phyloP scores from a whole-genome alignment of 64 coral and sea anemone genomes.

The Dendronephthya gigantea region DNA sequence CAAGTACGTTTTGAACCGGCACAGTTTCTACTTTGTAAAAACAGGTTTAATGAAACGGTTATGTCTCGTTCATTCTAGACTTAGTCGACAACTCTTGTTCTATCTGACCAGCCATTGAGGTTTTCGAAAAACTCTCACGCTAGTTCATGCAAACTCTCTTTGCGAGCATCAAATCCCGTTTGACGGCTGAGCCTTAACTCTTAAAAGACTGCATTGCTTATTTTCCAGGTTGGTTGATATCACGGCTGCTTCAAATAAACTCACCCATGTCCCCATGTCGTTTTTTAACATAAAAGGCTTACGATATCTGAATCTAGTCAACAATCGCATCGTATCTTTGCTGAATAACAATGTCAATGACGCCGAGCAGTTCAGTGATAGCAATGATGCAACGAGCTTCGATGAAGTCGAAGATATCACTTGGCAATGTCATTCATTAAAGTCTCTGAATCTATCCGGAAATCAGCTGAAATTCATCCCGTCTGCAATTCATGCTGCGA shows the following conservation, averaged over 20 bases:
- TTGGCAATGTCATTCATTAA: slow-evolving; percentile 67
- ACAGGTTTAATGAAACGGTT: too few species aligned
- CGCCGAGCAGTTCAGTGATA: slow-evolving; percentile 20
- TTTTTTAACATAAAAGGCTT: slow-evolving; percentile 31
- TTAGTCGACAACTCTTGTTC: too few species aligned
- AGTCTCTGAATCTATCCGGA: slow-evolving; percentile 45
- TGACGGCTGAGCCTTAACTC: not conserved
- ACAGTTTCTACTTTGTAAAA: too few species aligned
- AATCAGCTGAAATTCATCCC: slow-evolving; percentile 62
- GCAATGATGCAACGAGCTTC: slow-evolving; percentile 11
- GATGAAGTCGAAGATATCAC: slow-evolving; percentile 27
- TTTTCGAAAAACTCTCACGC: too few species aligned
- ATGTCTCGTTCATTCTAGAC: too few species aligned
- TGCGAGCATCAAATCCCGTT: too few species aligned
- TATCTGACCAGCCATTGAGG: too few species aligned
- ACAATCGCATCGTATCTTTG: slow-evolving; percentile 32
- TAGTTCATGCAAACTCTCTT: too few species aligned
- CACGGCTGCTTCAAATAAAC: slow-evolving; percentile 36
- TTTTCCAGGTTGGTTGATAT: slow-evolving; percentile 57
- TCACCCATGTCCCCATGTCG: slow-evolving; percentile 23
- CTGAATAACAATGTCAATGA: not conserved
- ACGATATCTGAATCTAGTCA: slow-evolving; percentile 24
- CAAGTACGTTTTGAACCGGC: too few species aligned
- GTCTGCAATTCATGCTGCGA: slow-evolving; percentile 53
- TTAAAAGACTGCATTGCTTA: not conserved